Evolutionary conservation across 1,140 invertebrate genomes (phyloP).

Genomic region (Ladona fulva): DNA sequence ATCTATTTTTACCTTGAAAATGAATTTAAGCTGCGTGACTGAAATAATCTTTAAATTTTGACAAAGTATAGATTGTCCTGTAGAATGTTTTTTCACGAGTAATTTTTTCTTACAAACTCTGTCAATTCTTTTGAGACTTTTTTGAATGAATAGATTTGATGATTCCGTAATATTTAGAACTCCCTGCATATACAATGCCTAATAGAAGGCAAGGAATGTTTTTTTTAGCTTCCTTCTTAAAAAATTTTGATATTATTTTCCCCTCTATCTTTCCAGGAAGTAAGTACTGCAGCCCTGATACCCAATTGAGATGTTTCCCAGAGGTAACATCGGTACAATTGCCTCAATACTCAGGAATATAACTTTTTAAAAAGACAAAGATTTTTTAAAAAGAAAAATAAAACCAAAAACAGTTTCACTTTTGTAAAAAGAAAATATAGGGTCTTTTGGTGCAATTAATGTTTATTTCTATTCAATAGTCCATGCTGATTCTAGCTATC

Average conservation of each 20-base stretch:
- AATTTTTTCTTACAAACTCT: no score
- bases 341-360: neutral
- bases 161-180: no score
- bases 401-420: neutral
- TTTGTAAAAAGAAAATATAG: neutral
- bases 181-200: no score
- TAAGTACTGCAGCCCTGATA: constrained; percentile 13
- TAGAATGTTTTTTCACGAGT: no score
- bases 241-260: neutral
- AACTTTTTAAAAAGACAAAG: neutral
- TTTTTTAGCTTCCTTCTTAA: no score
- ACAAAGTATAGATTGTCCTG: no score
- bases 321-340: neutral
- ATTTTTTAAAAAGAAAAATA: neutral
- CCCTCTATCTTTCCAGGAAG: constrained; percentile 14
- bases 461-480: constrained; percentile 9
- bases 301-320: neutral
- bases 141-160: no score
- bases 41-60: no score
- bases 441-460: neutral
- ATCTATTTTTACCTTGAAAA: no score
- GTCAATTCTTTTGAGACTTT: no score
- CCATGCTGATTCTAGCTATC: neutral
- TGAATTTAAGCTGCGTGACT: no score
- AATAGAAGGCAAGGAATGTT: no score